These are phyloP conservation scores for Channallabes apus DNA, from an alignment of 2,797 vertebrate species.

Conservation along the genomic window DNA sequence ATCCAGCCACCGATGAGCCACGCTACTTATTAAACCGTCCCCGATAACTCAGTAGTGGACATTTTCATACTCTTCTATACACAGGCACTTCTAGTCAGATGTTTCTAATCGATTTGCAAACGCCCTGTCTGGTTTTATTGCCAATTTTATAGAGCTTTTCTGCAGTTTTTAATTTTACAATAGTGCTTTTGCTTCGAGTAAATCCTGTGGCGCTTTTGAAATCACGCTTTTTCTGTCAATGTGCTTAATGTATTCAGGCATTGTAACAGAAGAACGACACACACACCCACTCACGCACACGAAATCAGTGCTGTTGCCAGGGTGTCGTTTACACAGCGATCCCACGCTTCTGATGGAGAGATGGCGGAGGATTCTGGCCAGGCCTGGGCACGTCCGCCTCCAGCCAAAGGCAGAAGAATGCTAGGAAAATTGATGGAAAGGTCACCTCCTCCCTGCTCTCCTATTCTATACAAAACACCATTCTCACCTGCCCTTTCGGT, in stretches of 20 bases:
- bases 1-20: not conserved
- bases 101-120: not conserved
- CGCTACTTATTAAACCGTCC: not conserved
- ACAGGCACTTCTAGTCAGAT: not conserved
- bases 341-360: slow-evolving; percentile 30
- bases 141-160: not conserved
- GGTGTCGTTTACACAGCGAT: slow-evolving; percentile 38
- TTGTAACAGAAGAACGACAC: slow-evolving; percentile 6
- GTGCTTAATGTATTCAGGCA: slow-evolving; percentile 24
- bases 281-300: not conserved
- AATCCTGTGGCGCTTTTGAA: not conserved
- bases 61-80: not conserved
- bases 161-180: not conserved
- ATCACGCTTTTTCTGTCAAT: slow-evolving; percentile 2
- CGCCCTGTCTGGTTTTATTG: not conserved
- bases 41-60: not conserved
- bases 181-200: not conserved
- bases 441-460: not conserved
- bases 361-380: slow-evolving; percentile 25
- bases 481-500: slow-evolving; percentile 3
- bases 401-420: slow-evolving; percentile 22
- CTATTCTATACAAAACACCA: not conserved
- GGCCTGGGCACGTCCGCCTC: slow-evolving; percentile 25
- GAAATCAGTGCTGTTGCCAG: slow-evolving; percentile 25
- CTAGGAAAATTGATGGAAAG: slow-evolving; percentile 27